phyloP scores from a whole-genome alignment of 64 coral and sea anemone species.

The Stichodactyla helianthus region DNA sequence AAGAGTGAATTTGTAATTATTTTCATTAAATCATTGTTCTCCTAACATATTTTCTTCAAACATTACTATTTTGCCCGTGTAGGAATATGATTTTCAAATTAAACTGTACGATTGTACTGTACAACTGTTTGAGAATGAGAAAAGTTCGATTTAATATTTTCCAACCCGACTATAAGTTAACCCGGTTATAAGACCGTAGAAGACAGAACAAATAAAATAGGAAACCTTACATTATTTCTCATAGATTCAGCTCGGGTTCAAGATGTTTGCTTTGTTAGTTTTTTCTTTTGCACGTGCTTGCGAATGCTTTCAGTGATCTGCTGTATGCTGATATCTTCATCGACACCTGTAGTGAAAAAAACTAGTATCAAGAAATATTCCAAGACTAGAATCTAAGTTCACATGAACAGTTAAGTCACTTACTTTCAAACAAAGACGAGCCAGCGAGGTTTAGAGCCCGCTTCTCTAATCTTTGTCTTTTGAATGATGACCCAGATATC shows the following conservation, averaged over 20 bases:
- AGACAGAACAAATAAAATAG: neutral
- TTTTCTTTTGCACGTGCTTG: conserved; percentile 36
- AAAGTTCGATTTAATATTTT: too few species aligned
- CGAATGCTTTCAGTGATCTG: conserved; percentile 57
- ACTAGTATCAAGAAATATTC: neutral
- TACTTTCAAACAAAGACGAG: conserved; percentile 10
- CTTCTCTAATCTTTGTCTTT: conserved; percentile 11
- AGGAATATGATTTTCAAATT: too few species aligned
- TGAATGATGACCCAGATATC: neutral
- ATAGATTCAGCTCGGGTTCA: neutral
- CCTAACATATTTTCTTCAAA: too few species aligned
- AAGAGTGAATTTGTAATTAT: too few species aligned
- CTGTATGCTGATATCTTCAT: conserved; percentile 40
- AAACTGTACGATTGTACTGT: too few species aligned
- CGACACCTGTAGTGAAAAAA: conserved; percentile 21
- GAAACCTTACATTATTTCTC: too few species aligned
- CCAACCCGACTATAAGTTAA: too few species aligned
- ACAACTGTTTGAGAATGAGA: too few species aligned
- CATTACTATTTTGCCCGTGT: too few species aligned
- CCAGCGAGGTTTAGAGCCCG: neutral
- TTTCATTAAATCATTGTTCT: too few species aligned
- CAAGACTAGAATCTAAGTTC: neutral
- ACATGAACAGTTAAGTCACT: neutral
- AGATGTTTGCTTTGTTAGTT: neutral
- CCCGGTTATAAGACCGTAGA: too few species aligned